Percentiles rank a stretch among this genome's conserved stretches.
Conservation (phyloP, 2,797 vertebrate species). For the Echeneis naucrates region DNA sequence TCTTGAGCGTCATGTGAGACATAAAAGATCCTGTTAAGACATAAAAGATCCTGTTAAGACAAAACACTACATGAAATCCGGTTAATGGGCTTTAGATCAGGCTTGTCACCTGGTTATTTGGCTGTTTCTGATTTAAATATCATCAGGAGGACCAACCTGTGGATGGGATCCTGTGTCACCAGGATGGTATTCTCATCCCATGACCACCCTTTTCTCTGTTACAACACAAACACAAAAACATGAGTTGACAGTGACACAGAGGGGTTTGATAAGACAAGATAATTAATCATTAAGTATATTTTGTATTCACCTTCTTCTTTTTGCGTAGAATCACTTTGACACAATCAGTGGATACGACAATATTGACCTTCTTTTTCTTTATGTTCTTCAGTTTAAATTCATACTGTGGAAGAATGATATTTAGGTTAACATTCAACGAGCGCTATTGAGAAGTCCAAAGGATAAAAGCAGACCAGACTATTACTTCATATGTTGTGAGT, state of each 20-base stretch:
- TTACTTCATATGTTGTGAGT: neutral
- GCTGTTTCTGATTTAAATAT: neutral
- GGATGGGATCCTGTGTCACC: constrained; percentile 97
- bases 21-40: too few species aligned
- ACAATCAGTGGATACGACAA: constrained; percentile 92
- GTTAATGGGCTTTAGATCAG: neutral
- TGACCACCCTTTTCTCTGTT: constrained; percentile 94
- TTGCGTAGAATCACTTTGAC: constrained; percentile 95
- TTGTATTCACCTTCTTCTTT: constrained; percentile 91
- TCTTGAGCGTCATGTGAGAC: constrained; percentile 98
- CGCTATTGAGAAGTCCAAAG: neutral
- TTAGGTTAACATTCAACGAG: constrained; percentile 17
- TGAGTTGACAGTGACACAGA: neutral
- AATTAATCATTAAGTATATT: neutral
- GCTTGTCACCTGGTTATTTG: neutral
- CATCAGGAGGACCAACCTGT: constrained; percentile 83
- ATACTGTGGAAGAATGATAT: constrained; percentile 83
- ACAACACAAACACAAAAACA: constrained; percentile 19
- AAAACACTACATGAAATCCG: neutral
- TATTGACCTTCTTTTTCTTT: constrained; percentile 98
- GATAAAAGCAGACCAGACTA: neutral
- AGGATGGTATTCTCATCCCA: constrained; percentile 94
- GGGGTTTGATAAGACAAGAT: constrained; percentile 51
- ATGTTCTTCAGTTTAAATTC: constrained; percentile 99
- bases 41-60: constrained; percentile 89